Evolutionary conservation across 1,140 invertebrate species (phyloP), one percentile per base, ranked within the genome.

Genomic region (Drosophila teissieri): DNA sequence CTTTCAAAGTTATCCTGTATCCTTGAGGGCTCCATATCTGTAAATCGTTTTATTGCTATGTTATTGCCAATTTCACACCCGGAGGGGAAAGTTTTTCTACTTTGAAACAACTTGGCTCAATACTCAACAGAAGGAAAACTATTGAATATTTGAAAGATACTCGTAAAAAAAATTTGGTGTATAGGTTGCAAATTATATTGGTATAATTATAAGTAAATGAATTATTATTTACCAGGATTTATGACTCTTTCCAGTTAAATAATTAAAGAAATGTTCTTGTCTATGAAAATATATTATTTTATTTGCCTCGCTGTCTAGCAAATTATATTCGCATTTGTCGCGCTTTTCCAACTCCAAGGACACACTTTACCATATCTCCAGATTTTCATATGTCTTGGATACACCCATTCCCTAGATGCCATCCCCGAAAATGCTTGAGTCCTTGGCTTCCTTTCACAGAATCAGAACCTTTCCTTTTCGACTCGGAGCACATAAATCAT

Each of bases 251-350:
- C 3, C 8, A 12, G 42, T 56, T 49, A 36, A 69, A 69, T 70
- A 69, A 70, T 70, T 69, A 49, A 55, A 31, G 36, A 56, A 40
- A 69, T 49, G 24, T 3, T 64, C 12, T n/a, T 4, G 2, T 15
- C 19, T 14, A 15, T 5, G 19, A 12, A 17, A 24, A 36, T 24
- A 17, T 51, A 17, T 64, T 46, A 17, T 46, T 15, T 55, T 14
- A 24, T 48, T 27, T n/a, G 22, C 12, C 34, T 15, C 37, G 44
- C 45, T 64, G 49, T 61, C 61, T 63, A 52, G 40, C 27, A 65
- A 64, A 82, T 82, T 82, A 78, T 82, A 51, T 68, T 49, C 80
- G 61, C 76, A 83, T 83, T 83, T 84, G 80, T 83, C 76, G 72
- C 80, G 80, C 80, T 84, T 62, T 72, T 65, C 72, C 39, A 68